Evolutionary conservation across 2,797 vertebrate genomes (phyloP), one percentile per base, ranked within the genome.

Genomic region (Microctenopoma steveboyesi): DNA sequence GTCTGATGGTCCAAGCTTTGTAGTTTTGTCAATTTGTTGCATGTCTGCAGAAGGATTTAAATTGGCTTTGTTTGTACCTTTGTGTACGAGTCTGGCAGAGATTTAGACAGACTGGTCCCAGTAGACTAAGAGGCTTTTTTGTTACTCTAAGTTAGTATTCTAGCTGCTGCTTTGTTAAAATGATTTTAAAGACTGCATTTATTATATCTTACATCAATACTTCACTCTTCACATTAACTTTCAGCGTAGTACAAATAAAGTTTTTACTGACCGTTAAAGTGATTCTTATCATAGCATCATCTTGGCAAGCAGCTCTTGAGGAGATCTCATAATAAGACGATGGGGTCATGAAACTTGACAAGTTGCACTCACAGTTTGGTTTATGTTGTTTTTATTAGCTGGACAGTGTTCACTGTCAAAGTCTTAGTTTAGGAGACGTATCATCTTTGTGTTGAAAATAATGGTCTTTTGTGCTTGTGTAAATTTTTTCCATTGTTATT

Each of bases 51-150:
- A 62, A 64, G 15, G 42, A 69, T 22, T 7, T 72, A 40, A 64
- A 65, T 81, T 73, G 70, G 53, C 70, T 66, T 60, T 51, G 39
- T 70, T 66, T 61, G 12, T 54, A 43, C 39, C 48, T 63, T 84
- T 81, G 63, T 80, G 64, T 76, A 67, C 56, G 82, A 59, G 39
- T 81, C 62, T 78, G 69, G 62, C 68, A 77, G 30, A 82, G 69
- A 69, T 77, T 77, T 74, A 65, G 53, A 63, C 33, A 53, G 42
- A 5, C 43, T 71, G 48, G 50, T 83, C 72, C 58, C 63, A 75
- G 69, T 86, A 69, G 71, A 85, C 57, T 79, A 78, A 87, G 78
- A 84, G 53, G 76, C 63, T 82, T 86, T 18, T 65, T 69, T 60
- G 51, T 64, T 56, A 53, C 74, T 82, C 52, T 37, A 46, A 66